phyloP scores from a whole-genome alignment of 2,113 vertebrate genomes.

The Phalacrocorax carbo region DNA sequence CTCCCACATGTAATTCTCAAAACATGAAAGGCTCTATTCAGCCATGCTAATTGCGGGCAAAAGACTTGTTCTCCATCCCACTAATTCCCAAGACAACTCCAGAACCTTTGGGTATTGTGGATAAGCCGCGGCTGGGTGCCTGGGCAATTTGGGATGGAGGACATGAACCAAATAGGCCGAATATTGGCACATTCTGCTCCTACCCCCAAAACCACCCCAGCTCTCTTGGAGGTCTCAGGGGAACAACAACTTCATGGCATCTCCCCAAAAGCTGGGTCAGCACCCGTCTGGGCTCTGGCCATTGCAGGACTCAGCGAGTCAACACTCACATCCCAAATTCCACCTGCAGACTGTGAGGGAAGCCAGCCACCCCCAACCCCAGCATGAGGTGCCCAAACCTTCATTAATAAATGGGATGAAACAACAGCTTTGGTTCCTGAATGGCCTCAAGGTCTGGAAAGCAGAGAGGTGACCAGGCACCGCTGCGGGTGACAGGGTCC shows the following conservation, averaged over 20 bases:
- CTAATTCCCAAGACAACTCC: neutral
- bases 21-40: neutral
- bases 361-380: neutral
- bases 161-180: neutral
- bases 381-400: neutral
- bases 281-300: neutral
- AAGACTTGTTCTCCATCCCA: neutral
- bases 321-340: neutral
- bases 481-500: neutral
- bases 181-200: rapidly evolving
- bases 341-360: neutral
- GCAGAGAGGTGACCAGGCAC: neutral
- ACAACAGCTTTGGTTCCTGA: neutral
- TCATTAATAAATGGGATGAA: neutral
- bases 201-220: neutral
- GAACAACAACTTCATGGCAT: neutral
- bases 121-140: neutral
- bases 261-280: neutral
- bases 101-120: rapidly evolving
- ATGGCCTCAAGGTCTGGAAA: neutral
- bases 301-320: neutral
- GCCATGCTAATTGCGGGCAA: neutral
- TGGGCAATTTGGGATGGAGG: neutral
- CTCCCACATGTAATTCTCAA: neutral
- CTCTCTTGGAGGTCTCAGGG: neutral